Conservation (phyloP, 2,113 vertebrate genomes). For the Aramus guarauna region DNA sequence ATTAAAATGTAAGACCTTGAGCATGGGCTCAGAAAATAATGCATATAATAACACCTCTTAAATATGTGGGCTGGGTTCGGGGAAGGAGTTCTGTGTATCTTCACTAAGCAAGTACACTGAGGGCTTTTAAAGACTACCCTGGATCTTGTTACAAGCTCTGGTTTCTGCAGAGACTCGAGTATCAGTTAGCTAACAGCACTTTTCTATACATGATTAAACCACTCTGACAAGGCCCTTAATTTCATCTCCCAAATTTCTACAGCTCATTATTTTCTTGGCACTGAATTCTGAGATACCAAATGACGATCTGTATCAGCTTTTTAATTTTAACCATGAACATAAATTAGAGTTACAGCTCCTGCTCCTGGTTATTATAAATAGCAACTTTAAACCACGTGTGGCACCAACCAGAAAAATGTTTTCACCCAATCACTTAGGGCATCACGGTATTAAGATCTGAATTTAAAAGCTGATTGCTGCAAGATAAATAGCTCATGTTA, state of each 20-base stretch:
- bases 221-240: conserved; percentile 13
- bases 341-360: conserved; percentile 8
- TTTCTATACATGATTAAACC: conserved; percentile 21
- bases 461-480: not conserved
- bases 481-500: not conserved
- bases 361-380: conserved; percentile 21
- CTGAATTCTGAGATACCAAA: not conserved
- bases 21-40: not conserved
- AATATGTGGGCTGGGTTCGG: not conserved
- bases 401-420: conserved; percentile 2
- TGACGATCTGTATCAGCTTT: not conserved
- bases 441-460: not conserved
- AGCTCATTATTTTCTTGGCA: conserved; percentile 55
- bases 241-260: conserved; percentile 33
- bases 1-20: not conserved
- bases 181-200: conserved; percentile 4
- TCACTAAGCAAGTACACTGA: not conserved
- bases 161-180: conserved; percentile 8
- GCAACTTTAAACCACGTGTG: not conserved
- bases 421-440: not conserved
- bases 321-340: conserved; percentile 18
- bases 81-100: not conserved
- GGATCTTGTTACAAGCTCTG: conserved; percentile 16
- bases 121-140: not conserved
- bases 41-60: not conserved